A percentile compares a stretch with the other conserved stretches of the same genome.
Conservation (phyloP, 2,888 invertebrate species). For the Macaria notata region DNA sequence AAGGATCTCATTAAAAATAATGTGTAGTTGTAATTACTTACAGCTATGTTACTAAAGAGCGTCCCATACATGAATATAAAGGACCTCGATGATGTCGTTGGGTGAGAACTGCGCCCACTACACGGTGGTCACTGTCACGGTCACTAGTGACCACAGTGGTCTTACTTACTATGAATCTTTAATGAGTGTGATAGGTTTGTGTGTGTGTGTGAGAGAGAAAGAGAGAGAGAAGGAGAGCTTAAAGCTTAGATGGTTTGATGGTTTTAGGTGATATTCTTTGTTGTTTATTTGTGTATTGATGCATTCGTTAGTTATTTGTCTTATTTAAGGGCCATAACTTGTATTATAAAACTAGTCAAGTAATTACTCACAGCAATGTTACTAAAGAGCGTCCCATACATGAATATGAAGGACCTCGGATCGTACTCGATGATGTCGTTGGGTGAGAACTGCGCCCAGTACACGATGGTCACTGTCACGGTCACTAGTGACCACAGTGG, state of each 20-base stretch:
- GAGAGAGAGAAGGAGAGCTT: too few relatives aligned
- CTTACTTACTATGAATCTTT: slow-evolving; percentile 15
- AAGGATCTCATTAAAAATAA: too few relatives aligned
- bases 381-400: slow-evolving; percentile 96
- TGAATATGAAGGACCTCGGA: slow-evolving; percentile 92
- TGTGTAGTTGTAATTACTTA: too few relatives aligned
- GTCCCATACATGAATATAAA: slow-evolving; percentile 94
- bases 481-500: slow-evolving; percentile 56
- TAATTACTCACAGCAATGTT: slow-evolving; percentile 93
- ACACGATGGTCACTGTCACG: slow-evolving; percentile 88
- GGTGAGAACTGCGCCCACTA: slow-evolving; percentile 87
- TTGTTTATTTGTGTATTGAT: too few relatives aligned
- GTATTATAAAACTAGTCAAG: too few relatives aligned
- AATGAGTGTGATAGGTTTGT: too few relatives aligned
- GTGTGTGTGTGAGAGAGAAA: too few relatives aligned
- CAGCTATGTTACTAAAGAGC: slow-evolving; percentile 97
- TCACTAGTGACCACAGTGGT: slow-evolving; percentile 34
- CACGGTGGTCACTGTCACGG: slow-evolving; percentile 87
- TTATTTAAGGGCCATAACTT: too few relatives aligned
- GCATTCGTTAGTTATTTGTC: too few relatives aligned
- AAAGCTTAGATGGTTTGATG: too few relatives aligned
- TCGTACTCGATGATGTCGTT: slow-evolving; percentile 89
- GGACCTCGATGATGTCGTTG: slow-evolving; percentile 88
- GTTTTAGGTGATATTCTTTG: too few relatives aligned
- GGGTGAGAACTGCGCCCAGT: slow-evolving; percentile 86